phyloP scores from a whole-genome alignment of 2,888 invertebrate species.

The Drosophila melanosoma region DNA sequence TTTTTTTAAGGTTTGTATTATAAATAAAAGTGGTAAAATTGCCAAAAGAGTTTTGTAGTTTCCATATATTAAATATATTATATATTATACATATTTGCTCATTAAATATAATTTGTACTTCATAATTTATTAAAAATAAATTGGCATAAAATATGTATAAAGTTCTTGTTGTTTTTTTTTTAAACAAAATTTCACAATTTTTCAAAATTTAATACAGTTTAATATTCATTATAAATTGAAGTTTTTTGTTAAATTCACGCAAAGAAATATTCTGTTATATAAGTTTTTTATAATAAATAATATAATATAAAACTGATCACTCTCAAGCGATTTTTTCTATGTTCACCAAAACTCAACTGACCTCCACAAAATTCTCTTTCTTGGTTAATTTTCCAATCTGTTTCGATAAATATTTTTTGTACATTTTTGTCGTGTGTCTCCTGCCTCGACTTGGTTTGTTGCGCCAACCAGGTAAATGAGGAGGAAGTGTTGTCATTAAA shows the following conservation, averaged over 20 bases:
- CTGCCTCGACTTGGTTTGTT: background rate
- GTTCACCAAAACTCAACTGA: background rate
- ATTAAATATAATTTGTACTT: too few relatives aligned
- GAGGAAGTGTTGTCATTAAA: conserved; percentile 61
- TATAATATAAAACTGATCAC: background rate
- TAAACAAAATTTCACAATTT: background rate
- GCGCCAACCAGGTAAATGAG: background rate
- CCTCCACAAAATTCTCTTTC: background rate
- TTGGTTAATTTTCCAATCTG: background rate
- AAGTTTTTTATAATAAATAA: too few relatives aligned
- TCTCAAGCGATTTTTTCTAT: background rate
- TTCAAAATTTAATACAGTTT: background rate
- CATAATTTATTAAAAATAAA: too few relatives aligned
- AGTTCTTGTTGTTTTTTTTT: background rate
- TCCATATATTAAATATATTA: too few relatives aligned
- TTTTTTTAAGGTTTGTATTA: background rate
- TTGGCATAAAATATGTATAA: background rate
- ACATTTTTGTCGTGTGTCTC: background rate
- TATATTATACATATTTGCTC: background rate
- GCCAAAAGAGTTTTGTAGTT: background rate
- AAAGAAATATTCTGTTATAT: too few relatives aligned
- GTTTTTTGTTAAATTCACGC: too few relatives aligned
- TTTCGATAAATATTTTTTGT: background rate
- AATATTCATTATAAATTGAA: background rate
- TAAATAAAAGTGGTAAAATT: background rate